Base-by-base conservation (phyloP, 2,888 invertebrate species). In the Nipponacmea schrenckii region DNA sequence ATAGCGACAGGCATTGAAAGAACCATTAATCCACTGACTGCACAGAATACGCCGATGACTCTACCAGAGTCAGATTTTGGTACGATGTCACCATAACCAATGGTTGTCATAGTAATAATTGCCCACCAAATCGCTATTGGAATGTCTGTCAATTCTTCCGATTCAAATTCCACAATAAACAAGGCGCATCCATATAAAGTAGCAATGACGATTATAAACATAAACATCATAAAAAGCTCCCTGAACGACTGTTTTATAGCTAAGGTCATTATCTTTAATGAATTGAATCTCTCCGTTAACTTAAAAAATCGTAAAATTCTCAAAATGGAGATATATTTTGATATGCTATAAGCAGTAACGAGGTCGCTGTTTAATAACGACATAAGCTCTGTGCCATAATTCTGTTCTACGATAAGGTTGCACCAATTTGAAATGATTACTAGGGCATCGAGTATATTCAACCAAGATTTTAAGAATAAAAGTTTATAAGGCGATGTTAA, bases 91-190 rank as follows among this genome's bases (percentile, higher is more conserved):
- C 83, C 84, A 75, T 84, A 84, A 3, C 85, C 85, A 8, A 85
- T 83, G 0, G 85, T 84, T 31, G 85, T 84, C 79, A 85, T 80
- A 46, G 85, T 85, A 62, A 84, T 77, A n/a, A 84, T 74, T 1
- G 84, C 81, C 84, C 85, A 85, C 85, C 85, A 85, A 8, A 85
- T 78, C 27, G 77, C 77, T 8, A 77, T 74, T 14, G 83, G 82
- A 8, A 85, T 79, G 64, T 79, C 80, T 4, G 73, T 69, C 67
- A 84, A 83, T 14, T 71, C 74, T 24, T 77, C 72, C 0, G 75
- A 67, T 15, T 74, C 71, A 14, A 71, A 17, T 39, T 71, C 74
- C 1, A 62, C 68, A 48, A 65, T 64, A 64, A 79, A 80, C 67
- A 85, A 83, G 3, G 82, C 83, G 48, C 83, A 80, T 77, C 80